A percentile compares a stretch with the other conserved stretches of the same genome.
phyloP scores from a whole-genome alignment of 2,797 vertebrate genomes.

The Notolepis coatsorum region DNA sequence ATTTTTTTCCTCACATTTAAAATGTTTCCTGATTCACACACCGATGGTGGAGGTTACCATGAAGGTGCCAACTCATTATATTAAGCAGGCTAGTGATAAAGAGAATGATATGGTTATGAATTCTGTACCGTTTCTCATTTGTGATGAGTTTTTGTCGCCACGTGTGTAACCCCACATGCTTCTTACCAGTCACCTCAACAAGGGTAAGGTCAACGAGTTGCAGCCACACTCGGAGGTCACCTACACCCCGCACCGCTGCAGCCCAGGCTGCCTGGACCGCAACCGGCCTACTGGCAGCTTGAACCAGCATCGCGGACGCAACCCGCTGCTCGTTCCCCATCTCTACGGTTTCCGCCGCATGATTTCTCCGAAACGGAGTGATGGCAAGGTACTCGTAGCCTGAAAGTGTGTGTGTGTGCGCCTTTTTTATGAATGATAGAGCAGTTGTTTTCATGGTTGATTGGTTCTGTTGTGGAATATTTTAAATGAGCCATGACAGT shows the following conservation, averaged over 20 bases:
- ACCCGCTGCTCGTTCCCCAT: conserved; percentile 85
- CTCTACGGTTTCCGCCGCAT: conserved; percentile 88
- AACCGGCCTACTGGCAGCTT: conserved; percentile 57
- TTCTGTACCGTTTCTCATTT: not conserved
- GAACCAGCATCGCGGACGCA: conserved; percentile 79
- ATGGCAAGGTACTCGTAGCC: conserved; percentile 74
- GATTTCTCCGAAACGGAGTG: conserved; percentile 81
- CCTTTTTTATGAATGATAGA: not conserved
- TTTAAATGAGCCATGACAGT: too few relatives aligned
- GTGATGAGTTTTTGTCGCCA: not conserved
- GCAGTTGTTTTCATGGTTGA: not conserved
- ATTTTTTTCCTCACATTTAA: too few relatives aligned
- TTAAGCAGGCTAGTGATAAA: too few relatives aligned
- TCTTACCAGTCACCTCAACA: not conserved
- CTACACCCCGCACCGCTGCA: conserved; percentile 85
- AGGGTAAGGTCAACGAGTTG: not conserved
- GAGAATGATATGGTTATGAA: too few relatives aligned
- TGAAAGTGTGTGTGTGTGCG: too few relatives aligned
- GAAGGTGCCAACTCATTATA: too few relatives aligned
- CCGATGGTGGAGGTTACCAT: too few relatives aligned
- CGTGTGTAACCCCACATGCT: not conserved
- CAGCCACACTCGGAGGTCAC: too few relatives aligned
- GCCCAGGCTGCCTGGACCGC: conserved; percentile 79
- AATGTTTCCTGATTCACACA: too few relatives aligned
- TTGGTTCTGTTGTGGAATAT: not conserved